A percentile compares a stretch with the other conserved stretches of the same genome.
phyloP scores from a whole-genome alignment of 2,888 invertebrate genomes.

The Melanchra persicariae region DNA sequence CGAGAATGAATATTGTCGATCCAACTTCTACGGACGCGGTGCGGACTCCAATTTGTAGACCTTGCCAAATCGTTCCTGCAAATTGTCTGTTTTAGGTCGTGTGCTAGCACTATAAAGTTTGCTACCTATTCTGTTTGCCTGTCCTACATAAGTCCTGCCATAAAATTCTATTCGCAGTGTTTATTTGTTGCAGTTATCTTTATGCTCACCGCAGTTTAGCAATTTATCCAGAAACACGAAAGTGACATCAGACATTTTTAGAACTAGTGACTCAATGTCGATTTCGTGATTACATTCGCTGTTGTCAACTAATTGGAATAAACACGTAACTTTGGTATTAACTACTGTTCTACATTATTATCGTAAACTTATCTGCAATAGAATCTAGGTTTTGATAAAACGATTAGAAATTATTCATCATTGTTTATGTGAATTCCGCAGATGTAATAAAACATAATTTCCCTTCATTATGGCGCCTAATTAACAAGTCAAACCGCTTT shows the following conservation, averaged over 20 bases:
- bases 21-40: not conserved
- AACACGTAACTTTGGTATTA: slow-evolving; percentile 8
- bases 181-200: slow-evolving; percentile 41
- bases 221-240: slow-evolving; percentile 27
- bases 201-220: slow-evolving; percentile 1
- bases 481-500: slow-evolving; percentile 41
- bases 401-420: slow-evolving; percentile 28
- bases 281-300: slow-evolving; percentile 17
- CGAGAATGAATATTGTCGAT: not conserved
- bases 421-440: slow-evolving; percentile 30
- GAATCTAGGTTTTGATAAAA: slow-evolving; percentile 27
- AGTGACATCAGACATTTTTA: slow-evolving; percentile 15
- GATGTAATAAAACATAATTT: slow-evolving; percentile 37
- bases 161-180: slow-evolving; percentile 24
- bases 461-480: slow-evolving; percentile 34
- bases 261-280: slow-evolving; percentile 28
- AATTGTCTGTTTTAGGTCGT: slow-evolving; percentile 36
- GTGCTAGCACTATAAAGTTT: slow-evolving; percentile 23
- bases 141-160: not conserved
- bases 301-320: slow-evolving; percentile 12
- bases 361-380: slow-evolving; percentile 16
- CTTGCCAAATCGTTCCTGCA: slow-evolving; percentile 37
- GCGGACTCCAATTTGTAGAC: slow-evolving; percentile 24
- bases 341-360: slow-evolving; percentile 32
- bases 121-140: slow-evolving; percentile 14